Conservation (phyloP, 2,113 vertebrate species). For the Climacteris rufus region DNA sequence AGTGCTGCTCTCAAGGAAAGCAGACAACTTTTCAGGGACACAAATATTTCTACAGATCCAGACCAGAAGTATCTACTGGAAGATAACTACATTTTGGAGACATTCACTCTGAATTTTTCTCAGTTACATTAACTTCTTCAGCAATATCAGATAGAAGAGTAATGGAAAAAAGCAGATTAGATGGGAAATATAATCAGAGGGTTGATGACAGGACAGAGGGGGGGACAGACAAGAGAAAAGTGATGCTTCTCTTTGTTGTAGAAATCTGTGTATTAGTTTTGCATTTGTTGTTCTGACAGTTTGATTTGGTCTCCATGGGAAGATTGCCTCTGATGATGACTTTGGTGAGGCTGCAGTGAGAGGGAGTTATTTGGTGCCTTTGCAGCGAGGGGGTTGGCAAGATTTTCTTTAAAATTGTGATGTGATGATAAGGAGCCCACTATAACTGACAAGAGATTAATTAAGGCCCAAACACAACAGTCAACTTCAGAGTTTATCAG, state of each 20-base stretch:
- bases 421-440: not conserved
- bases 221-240: not conserved
- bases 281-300: not conserved
- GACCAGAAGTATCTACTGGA: not conserved
- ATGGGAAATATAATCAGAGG: not conserved
- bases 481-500: not conserved
- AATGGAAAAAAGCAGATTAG: not conserved
- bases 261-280: not conserved
- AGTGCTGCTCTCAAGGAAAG: not conserved
- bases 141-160: not conserved
- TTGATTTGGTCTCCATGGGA: too few species aligned
- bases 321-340: not conserved
- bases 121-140: not conserved
- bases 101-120: not conserved
- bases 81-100: not conserved
- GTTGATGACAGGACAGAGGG: not conserved
- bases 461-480: not conserved
- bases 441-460: not conserved
- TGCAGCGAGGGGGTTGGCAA: not conserved
- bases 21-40: not conserved
- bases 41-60: not conserved
- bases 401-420: not conserved
- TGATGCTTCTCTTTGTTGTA: not conserved
- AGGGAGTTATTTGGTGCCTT: not conserved
- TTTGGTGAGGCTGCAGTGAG: not conserved